Percentiles rank a stretch among this genome's conserved stretches.
Conservation (phyloP, 2,797 vertebrate genomes). For the Lagodon rhomboides region DNA sequence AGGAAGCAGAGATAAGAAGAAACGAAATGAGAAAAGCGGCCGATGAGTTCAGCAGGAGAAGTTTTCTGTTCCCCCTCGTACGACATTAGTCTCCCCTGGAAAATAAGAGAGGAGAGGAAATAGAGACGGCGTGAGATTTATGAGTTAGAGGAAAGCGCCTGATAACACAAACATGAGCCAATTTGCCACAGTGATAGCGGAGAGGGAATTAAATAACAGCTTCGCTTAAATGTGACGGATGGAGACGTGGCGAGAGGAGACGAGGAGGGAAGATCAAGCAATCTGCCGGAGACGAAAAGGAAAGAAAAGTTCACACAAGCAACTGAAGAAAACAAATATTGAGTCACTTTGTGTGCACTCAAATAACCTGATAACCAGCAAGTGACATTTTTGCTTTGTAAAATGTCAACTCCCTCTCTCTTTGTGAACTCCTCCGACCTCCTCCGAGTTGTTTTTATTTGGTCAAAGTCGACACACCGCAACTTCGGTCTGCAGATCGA, state of each 20-base stretch:
- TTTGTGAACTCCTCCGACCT: background rate
- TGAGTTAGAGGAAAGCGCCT: constrained; percentile 21
- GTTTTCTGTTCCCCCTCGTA: background rate
- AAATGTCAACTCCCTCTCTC: background rate
- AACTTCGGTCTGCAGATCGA: background rate
- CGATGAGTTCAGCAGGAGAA: background rate
- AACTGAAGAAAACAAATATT: background rate
- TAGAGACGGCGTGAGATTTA: constrained; percentile 13
- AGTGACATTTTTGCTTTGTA: background rate
- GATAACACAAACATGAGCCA: constrained; percentile 43
- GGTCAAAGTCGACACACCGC: background rate
- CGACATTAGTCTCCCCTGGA: background rate
- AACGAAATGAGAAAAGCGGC: background rate
- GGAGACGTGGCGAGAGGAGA: background rate
- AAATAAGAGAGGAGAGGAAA: background rate
- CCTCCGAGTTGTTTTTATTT: background rate
- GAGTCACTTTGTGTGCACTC: background rate
- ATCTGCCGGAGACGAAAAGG: too few relatives aligned
- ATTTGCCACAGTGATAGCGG: constrained; percentile 26
- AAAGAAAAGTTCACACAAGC: background rate
- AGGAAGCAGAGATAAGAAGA: background rate
- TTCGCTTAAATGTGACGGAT: constrained; percentile 18
- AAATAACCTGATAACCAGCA: background rate
- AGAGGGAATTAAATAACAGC: constrained; percentile 22
- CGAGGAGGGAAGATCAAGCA: background rate